Evolutionary conservation across 2,888 invertebrate genomes (phyloP).

Genomic region (Drosophila algonquin): DNA sequence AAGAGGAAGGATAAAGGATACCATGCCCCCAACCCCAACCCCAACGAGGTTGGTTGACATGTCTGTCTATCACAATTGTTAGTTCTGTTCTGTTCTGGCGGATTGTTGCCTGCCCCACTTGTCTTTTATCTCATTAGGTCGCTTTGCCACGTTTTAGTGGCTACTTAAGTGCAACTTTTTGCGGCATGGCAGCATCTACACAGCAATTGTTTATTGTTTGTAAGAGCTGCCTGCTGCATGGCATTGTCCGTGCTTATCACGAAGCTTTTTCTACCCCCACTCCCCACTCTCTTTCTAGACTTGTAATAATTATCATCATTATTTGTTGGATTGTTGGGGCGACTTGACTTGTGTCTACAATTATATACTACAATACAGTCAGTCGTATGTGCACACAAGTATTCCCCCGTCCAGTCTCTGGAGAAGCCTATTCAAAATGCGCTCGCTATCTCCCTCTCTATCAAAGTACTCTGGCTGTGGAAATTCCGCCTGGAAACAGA

Average conservation of each 20-base stretch:
- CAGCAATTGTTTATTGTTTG: slow-evolving; percentile 44
- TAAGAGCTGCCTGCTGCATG: slow-evolving; percentile 15
- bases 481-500: slow-evolving; percentile 39
- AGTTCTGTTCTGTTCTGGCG: slow-evolving; percentile 24
- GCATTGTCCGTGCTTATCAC: slow-evolving; percentile 52
- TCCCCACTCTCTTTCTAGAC: slow-evolving; percentile 1
- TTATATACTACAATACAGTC: slow-evolving; percentile 14
- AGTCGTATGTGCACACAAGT: slow-evolving; percentile 26
- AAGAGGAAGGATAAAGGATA: slow-evolving; percentile 24
- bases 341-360: background rate
- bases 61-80: slow-evolving; percentile 39
- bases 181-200: slow-evolving; percentile 25
- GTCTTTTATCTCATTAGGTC: slow-evolving; percentile 66
- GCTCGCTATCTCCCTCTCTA: slow-evolving; percentile 46
- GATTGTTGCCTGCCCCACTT: slow-evolving; percentile 23
- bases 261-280: slow-evolving; percentile 24
- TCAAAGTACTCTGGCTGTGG: slow-evolving; percentile 16
- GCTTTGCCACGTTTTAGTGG: slow-evolving; percentile 68
- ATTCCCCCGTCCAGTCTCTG: slow-evolving; percentile 32
- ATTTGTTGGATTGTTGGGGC: slow-evolving; percentile 9
- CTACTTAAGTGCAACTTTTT: slow-evolving; percentile 43
- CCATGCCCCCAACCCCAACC: slow-evolving; percentile 2
- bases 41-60: slow-evolving; percentile 3
- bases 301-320: slow-evolving; percentile 34
- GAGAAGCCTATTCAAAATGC: slow-evolving; percentile 57